Conservation (phyloP, 2,797 vertebrate species). For the Emys orbicularis region DNA sequence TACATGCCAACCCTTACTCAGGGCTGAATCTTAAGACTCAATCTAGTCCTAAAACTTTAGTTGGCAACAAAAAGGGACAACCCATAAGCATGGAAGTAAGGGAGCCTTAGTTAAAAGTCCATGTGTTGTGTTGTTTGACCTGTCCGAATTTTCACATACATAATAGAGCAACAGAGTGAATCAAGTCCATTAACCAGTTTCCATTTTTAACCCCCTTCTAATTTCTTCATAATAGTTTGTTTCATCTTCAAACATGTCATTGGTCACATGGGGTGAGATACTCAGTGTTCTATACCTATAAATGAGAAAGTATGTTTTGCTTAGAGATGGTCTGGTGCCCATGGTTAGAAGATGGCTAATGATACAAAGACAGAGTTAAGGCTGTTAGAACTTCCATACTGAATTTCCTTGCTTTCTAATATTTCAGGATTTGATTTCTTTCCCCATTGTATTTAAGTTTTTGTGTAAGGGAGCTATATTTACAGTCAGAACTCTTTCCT, state of each 20-base stretch:
- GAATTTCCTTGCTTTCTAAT: background rate
- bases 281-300: accelerated
- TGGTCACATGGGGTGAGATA: background rate
- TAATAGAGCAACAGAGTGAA: background rate
- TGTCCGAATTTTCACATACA: background rate
- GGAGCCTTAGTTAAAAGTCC: background rate
- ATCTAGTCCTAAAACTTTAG: background rate
- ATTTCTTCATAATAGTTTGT: background rate
- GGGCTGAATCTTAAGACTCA: background rate
- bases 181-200: background rate
- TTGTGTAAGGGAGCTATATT: background rate
- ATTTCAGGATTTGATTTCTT: background rate
- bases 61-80: background rate
- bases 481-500: background rate
- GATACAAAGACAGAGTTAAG: background rate
- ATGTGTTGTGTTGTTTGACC: background rate
- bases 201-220: background rate
- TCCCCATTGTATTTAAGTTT: background rate
- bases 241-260: background rate
- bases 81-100: background rate
- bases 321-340: accelerated
- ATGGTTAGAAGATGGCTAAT: background rate
- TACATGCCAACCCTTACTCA: background rate
- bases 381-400: background rate
- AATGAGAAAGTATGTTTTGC: background rate